Evolutionary conservation across 1,140 invertebrate genomes (phyloP), one percentile per base, ranked within the genome.

Genomic region (Drosophila erecta): DNA sequence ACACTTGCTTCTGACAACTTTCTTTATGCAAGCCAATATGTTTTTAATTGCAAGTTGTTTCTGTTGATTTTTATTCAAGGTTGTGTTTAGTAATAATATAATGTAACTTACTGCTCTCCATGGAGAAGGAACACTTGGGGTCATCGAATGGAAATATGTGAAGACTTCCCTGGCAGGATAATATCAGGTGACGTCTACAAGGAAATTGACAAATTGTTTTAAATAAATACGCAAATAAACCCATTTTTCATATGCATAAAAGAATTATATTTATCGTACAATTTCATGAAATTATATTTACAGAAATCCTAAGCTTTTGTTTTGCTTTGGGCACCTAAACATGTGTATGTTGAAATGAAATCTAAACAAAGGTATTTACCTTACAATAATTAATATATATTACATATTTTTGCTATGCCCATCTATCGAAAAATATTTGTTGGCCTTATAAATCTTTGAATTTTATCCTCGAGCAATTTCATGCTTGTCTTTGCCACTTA

Each of bases 141-240:
- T 98, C 97, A 93, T 98, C 97, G 93, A 98, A 98, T 73, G 97
- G 97, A 93, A 98, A 98, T 93, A 98, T 98, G 92, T 97, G 96
- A 75, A 98, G 94, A 93, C 97, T 95, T 90, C 97, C 97, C 93
- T 97, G 96, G 93, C 97, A 98, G 61, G 96, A 98, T 79, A 98
- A 93, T 77, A 98, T 98, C 74, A 98, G 95, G 93, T 98, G 97
- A 83, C 97, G 94, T 92, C 96, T 96, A 91, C 20, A 94, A 94
- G 59, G 1, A 30, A 51, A n/a, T 54, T 1, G 33, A 30, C 8
- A 11, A 35, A 38, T n/a, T 33, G 4, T 4, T 41, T 7, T 20
- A 27, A 35, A 12, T 33, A 11, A 30, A 14, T n/a, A 2, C 2
- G 27, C 27, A 10, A 2, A 33, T n/a, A 46, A 12, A 14, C 7